Evolutionary conservation across 1,140 invertebrate species (phyloP).

Genomic region (Coelopa frigida): DNA sequence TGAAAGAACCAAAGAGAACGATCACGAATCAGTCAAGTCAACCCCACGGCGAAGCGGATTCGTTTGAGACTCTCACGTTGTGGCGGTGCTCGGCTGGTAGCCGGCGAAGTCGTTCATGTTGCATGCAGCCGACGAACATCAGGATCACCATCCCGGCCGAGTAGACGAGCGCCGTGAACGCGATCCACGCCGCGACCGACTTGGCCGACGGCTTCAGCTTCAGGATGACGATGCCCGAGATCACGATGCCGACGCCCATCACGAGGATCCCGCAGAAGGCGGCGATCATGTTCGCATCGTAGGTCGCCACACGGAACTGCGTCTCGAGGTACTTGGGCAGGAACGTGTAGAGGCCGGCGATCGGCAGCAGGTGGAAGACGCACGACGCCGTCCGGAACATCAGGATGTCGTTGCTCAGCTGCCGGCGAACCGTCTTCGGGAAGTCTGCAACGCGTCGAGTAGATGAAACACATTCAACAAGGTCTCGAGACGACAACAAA

Average conservation of each 20-base stretch:
- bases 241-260: slow-evolving; percentile 84
- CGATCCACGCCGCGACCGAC: slow-evolving; percentile 85
- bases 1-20: no score
- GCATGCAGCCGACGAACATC: slow-evolving; percentile 75
- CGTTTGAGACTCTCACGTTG: slow-evolving; percentile 18
- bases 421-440: slow-evolving; percentile 74
- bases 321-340: slow-evolving; percentile 89
- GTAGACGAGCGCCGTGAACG: slow-evolving; percentile 79
- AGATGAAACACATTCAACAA: no score
- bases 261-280: slow-evolving; percentile 86
- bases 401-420: slow-evolving; percentile 82
- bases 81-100: slow-evolving; percentile 42
- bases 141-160: slow-evolving; percentile 77
- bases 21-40: no score
- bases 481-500: slow-evolving; percentile 4
- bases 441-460: slow-evolving; percentile 59
- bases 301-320: slow-evolving; percentile 80
- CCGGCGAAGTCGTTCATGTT: slow-evolving; percentile 76
- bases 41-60: not conserved
- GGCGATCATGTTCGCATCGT: slow-evolving; percentile 84
- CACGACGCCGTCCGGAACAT: slow-evolving; percentile 83
- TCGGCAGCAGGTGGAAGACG: slow-evolving; percentile 82
- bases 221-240: slow-evolving; percentile 78
- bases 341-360: slow-evolving; percentile 87
- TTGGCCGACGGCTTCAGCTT: slow-evolving; percentile 73